Base-by-base conservation (phyloP, 1,140 invertebrate genomes). In the Monomorium pharaonis region DNA sequence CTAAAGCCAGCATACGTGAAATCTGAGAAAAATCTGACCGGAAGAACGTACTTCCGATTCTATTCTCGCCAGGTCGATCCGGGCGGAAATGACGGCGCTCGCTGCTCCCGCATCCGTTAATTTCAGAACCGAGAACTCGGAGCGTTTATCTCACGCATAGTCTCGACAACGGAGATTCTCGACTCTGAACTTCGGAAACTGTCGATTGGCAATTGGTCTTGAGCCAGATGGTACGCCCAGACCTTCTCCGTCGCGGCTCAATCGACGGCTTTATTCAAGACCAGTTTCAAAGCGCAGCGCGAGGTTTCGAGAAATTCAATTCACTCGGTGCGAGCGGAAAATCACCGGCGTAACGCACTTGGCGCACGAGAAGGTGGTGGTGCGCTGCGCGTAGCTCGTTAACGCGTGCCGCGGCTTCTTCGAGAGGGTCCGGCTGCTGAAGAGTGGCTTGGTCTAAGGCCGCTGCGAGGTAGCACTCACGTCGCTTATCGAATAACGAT, bases 391-490 rank as follows among this genome's bases (percentile, higher is more conserved):
- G 65, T 37, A 33, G 16, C 27, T 83, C 67, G 54, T 83, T 58
- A 83, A 24, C 63, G 77, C 63, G 24, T 16, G 33, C 51, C 18
- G 21, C 0, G 18, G 33, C 37, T 70, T n/a, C n/a, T n/a, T 21
- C 12, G 69, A 72, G 65, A 58, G 27, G 14, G 7, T 42, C 44
- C 37, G 24, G 3, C 24, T 27, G 37, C 37, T 47, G 37, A 24
- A 56, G 47, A 83, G 47, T 16, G 14, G 24, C 49, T n/a, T n/a
- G n/a, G n/a, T n/a, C n/a, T n/a, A 74, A 81, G 78, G 65, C 44
- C 51, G 12, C 44, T 65, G 6, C 37, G 37, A 67, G n/a, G 30
- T 54, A 33, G 10, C 63, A 81, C 54, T 51, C 65, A 4, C 37
- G 21, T 18, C 9, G 44, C 21, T 81, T 7, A 21, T 74, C 18